These are phyloP conservation scores for Pammene fasciana DNA, from an alignment of 2,888 invertebrate genomes.

Conservation along the genomic window DNA sequence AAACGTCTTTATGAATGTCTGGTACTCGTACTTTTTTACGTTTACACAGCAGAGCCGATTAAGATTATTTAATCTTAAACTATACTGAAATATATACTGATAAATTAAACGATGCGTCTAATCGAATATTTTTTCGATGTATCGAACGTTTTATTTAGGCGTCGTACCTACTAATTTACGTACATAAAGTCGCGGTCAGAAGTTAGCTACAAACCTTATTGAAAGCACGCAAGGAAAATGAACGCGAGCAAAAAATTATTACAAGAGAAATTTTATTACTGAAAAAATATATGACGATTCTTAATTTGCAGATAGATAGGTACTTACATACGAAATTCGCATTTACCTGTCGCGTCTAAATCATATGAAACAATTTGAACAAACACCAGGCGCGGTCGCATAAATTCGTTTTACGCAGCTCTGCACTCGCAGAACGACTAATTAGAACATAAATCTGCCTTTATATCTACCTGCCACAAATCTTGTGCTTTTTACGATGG, in stretches of 20 bases:
- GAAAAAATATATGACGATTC: constrained; percentile 28
- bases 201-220: background rate
- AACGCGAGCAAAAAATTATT: constrained; percentile 12
- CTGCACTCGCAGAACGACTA: constrained; percentile 66
- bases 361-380: constrained; percentile 69
- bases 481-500: constrained; percentile 65
- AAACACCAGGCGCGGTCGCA: constrained; percentile 69
- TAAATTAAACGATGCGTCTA: no score
- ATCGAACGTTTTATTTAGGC: no score
- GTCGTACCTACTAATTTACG: no score
- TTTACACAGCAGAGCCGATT: no score
- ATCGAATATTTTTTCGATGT: no score
- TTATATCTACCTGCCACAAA: constrained; percentile 58
- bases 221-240: background rate
- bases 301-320: constrained; percentile 41
- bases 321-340: constrained; percentile 47
- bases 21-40: no score
- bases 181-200: no score
- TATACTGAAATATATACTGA: no score
- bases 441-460: constrained; percentile 79
- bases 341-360: constrained; percentile 62
- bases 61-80: no score
- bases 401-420: constrained; percentile 73
- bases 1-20: no score
- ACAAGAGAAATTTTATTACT: constrained; percentile 28